phyloP scores from a whole-genome alignment of 2,113 vertebrate genomes.

The Anas platyrhynchos region DNA sequence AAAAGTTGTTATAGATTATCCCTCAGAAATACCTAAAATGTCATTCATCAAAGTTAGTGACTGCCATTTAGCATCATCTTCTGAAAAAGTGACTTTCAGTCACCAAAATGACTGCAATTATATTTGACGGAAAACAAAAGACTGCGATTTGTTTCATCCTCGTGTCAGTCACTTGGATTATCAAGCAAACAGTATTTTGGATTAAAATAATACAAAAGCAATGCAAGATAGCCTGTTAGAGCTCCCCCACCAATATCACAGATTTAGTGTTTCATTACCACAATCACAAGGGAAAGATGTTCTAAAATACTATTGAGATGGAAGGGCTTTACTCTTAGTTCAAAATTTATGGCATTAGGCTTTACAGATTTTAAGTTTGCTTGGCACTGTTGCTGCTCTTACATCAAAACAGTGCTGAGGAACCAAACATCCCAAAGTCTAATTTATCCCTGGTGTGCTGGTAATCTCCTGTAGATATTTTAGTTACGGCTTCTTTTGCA shows the following conservation, averaged over 20 bases:
- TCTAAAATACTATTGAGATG: too few relatives aligned
- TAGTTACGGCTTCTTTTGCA: neutral
- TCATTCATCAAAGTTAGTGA: neutral
- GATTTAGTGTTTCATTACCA: neutral
- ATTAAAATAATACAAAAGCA: neutral
- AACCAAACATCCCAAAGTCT: neutral
- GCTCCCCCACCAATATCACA: too few relatives aligned
- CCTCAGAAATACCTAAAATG: neutral
- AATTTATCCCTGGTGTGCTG: neutral
- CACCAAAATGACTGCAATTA: neutral
- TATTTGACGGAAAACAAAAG: neutral
- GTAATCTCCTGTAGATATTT: neutral
- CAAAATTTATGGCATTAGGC: rapidly evolving
- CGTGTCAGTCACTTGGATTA: neutral
- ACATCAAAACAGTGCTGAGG: rapidly evolving
- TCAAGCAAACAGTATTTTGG: neutral
- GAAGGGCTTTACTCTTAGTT: neutral
- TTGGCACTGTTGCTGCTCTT: neutral
- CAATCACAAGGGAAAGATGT: rapidly evolving
- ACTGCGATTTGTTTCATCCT: neutral
- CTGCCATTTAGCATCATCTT: neutral
- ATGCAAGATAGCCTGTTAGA: neutral
- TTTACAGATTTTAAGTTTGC: neutral
- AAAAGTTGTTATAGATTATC: neutral
- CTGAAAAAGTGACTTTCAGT: neutral